Evolutionary conservation across 1,140 invertebrate species (phyloP), one percentile per base, ranked within the genome.

Genomic region (Ruditapes philippinarum): DNA sequence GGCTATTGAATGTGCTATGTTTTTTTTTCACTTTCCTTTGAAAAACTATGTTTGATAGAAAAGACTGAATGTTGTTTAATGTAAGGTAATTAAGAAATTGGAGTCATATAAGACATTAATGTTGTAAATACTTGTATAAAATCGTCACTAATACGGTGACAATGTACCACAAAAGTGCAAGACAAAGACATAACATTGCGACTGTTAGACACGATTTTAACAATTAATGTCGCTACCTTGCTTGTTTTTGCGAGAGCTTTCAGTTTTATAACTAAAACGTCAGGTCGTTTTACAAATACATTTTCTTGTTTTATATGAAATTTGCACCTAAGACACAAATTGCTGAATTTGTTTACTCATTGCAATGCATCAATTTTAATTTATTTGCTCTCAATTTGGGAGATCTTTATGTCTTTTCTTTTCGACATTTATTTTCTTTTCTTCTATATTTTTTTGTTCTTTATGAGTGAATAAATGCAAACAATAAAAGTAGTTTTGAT

Each of bases 71-170:
- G 74, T 54, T 78, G 28, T 31, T 78, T 78, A 54, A 78, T 78
- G 31, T 78, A 36, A 78, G 17, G 45, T 78, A 31, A 38, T 78
- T 40, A 51, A 49, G 74, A 78, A 54, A 54, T 38, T 62, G 79
- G 79, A 81, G 54, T 62, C 54, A 42, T 14, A 12, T 31, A 81
- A 62, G 31, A 81, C 57, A 81, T 81, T 36, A 62, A 81, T 40
- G 79, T 81, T 81, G 60, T 81, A 65, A 42, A 62, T 81, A 81
- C 1, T 81, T 62, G 79, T 81, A 65, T 81, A 81, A 65, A 65
- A 62, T 65, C 33, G 79, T 81, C 79, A 81, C 54, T 45, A 49
- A 25, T 28, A 4, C 9, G 36, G 60, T 81, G 54, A 40, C 79
- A 81, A 25, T 40, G 36, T 36, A 40, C 31, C 49, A 1, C 42